Percentiles rank a stretch among this genome's conserved stretches.
Evolutionary conservation across 2,797 vertebrate species (phyloP).

Genomic region (Silurus aristotelis): DNA sequence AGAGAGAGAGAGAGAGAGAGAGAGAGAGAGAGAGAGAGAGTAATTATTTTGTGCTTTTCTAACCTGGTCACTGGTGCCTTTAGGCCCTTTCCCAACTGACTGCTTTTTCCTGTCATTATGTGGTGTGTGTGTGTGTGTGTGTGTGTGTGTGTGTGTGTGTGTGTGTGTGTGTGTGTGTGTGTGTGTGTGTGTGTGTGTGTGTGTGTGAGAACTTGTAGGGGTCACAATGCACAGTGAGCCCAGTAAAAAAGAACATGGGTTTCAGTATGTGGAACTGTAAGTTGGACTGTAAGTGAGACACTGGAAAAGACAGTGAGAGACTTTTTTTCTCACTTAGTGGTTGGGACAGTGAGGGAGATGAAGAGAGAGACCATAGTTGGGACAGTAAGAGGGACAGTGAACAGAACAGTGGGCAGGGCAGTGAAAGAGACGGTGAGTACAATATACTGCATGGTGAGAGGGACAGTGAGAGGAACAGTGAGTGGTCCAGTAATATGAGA

Average conservation of each 20-base stretch:
- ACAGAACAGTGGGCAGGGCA: background rate
- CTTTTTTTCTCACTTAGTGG: too few species aligned
- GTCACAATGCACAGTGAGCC: slow-evolving; percentile 36
- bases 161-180: slow-evolving; percentile 20
- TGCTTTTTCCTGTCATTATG: slow-evolving; percentile 55
- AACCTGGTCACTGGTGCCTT: slow-evolving; percentile 62
- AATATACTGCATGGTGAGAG: slow-evolving; percentile 20
- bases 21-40: background rate
- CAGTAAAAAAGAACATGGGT: slow-evolving; percentile 6
- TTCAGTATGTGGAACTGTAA: background rate
- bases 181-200: slow-evolving; percentile 30
- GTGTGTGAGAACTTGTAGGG: slow-evolving; percentile 38
- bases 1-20: background rate
- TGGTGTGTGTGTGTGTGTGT: slow-evolving; percentile 33
- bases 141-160: slow-evolving; percentile 21
- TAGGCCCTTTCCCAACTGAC: slow-evolving; percentile 53
- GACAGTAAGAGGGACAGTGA: background rate
- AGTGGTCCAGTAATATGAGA: too few species aligned
- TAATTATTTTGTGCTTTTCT: slow-evolving; percentile 65
- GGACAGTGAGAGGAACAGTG: background rate
- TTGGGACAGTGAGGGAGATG: background rate
- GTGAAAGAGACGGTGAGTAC: slow-evolving; percentile 59
- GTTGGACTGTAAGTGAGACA: too few species aligned
- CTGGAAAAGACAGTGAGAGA: background rate
- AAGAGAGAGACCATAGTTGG: background rate